Evolutionary conservation across 2,888 invertebrate genomes (phyloP).

Genomic region (Ormyrus rosae): DNA sequence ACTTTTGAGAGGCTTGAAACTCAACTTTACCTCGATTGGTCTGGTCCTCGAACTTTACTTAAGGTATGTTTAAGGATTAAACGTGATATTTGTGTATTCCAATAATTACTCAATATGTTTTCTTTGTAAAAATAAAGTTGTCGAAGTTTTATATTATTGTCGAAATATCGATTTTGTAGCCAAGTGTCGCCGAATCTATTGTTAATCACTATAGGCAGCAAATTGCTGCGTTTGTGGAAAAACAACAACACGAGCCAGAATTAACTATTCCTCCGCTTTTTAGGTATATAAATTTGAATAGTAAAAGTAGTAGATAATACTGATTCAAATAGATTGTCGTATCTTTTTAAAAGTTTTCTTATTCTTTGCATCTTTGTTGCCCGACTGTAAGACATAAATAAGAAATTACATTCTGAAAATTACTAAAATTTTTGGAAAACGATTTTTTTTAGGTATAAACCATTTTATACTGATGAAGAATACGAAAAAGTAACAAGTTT

Average conservation of each 20-base stretch:
- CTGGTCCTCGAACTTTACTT: slow-evolving; percentile 61
- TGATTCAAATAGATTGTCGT: too few relatives aligned
- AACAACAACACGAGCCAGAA: slow-evolving; percentile 85
- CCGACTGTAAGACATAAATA: background rate
- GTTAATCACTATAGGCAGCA: slow-evolving; percentile 81
- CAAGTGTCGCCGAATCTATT: slow-evolving; percentile 85
- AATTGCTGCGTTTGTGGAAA: slow-evolving; percentile 82
- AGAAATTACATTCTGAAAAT: too few relatives aligned
- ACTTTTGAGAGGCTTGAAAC: slow-evolving; percentile 88
- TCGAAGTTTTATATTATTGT: too few relatives aligned
- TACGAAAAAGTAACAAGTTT: slow-evolving; percentile 79
- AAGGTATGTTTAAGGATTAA: slow-evolving; percentile 60
- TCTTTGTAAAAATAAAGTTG: too few relatives aligned
- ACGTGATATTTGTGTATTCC: background rate
- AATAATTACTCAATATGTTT: background rate
- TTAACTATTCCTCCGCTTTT: slow-evolving; percentile 82
- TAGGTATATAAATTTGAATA: slow-evolving; percentile 47
- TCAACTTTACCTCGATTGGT: slow-evolving; percentile 83
- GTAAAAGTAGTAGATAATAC: background rate
- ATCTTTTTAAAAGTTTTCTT: background rate
- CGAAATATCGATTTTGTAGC: slow-evolving; percentile 76
- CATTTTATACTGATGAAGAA: slow-evolving; percentile 68
- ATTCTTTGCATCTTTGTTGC: slow-evolving; percentile 14
- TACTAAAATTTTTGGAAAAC: too few relatives aligned
- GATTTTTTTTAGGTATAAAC: slow-evolving; percentile 61